Base-by-base conservation (phyloP, 2,113 vertebrate species). In the Colossoma macropomum region DNA sequence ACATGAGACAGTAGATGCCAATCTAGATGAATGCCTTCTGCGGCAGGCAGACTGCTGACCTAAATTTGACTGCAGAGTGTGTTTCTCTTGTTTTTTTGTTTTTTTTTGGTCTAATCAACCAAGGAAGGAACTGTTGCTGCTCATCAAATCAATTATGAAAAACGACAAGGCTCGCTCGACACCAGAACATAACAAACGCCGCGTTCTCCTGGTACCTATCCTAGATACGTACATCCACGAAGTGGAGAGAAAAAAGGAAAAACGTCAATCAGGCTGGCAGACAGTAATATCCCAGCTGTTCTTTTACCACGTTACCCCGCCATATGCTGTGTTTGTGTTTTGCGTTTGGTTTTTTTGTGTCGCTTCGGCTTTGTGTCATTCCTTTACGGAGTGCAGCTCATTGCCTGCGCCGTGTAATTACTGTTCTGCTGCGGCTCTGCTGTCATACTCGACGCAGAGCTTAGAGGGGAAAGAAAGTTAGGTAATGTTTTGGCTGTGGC, bases 131-230 rank as follows among this genome's bases (percentile, higher is more conserved):
- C 73, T 73, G 23, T 71, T 62, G 60, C 60, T 56, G 38, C 62
- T 84, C 59, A 77, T 84, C 48, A 81, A 59, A 74, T 83, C 11
- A 70, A 77, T 83, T 77, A 79, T 68, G 79, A 63, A 77, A 77
- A 38, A 80, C 50, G 25, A 84, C 27, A 77, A 78, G 60, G 45
- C 59, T 77, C 32, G 25, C 60, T 73, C 60, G 76, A 77, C 77
- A 80, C 68, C 63, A 32, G 23, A 72, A 70, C 62, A 60, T 19
- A 82, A 77, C 71, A 84, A 77, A 77, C 65, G 13, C 21, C 3
- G 45, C 76, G 65, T 83, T 80, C 75, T 81, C 69, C 68, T 28
- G 68, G 59, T 78, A 81, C 32, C 75, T 73, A 72, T 50, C 75
- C 56, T 38, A 86, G 30, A 81, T 66, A 73, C 38, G 76, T 68